Evolutionary conservation across 2,888 invertebrate species (phyloP).

Genomic region (Schizaphis graminum): DNA sequence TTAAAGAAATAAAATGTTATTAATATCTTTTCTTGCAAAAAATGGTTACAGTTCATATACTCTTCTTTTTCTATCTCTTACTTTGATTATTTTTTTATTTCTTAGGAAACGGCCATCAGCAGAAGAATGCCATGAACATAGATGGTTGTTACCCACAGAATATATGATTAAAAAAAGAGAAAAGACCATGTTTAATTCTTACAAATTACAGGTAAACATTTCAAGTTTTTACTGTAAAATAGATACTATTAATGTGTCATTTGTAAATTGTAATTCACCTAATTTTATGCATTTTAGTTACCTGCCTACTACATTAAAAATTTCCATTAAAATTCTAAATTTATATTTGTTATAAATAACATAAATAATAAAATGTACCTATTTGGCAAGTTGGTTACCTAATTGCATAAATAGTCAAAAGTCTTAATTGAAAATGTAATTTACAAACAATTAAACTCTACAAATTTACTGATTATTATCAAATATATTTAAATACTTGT

Average conservation of each 20-base stretch:
- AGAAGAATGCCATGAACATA: conserved; percentile 95
- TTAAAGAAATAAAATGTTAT: not conserved
- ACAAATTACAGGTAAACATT: conserved; percentile 80
- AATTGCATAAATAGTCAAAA: not conserved
- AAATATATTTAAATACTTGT: too few relatives aligned
- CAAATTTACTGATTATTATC: not conserved
- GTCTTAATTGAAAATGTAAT: not conserved
- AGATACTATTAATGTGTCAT: not conserved
- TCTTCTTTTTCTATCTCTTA: not conserved
- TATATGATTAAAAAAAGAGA: conserved; percentile 94
- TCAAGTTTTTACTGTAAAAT: not conserved
- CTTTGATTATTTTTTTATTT: conserved; percentile 68
- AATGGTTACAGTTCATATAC: not conserved
- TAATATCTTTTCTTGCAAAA: not conserved
- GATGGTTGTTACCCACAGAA: conserved; percentile 94
- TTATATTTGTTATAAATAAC: not conserved
- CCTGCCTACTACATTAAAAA: not conserved
- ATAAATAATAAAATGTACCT: not conserved
- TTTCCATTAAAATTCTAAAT: not conserved
- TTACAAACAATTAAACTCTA: not conserved
- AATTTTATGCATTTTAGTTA: not conserved
- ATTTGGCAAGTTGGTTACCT: not conserved
- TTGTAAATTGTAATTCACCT: not conserved
- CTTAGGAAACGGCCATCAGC: conserved; percentile 91
- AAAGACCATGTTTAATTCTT: conserved; percentile 86